Evolutionary conservation across 1,140 invertebrate species (phyloP), one percentile per base, ranked within the genome.

Genomic region (Cotesia vestalis): DNA sequence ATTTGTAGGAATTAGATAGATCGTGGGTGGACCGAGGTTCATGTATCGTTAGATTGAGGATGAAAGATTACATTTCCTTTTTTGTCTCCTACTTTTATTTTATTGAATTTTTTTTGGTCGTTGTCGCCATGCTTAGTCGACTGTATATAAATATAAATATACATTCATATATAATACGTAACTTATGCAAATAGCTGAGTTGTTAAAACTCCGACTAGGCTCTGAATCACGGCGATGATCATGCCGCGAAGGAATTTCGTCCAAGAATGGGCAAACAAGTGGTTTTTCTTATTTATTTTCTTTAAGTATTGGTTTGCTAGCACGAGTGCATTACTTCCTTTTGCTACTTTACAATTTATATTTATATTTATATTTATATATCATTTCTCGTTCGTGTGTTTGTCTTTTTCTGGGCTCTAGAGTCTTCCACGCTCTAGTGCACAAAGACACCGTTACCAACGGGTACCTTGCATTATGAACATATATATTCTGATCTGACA

Each of bases 391-490:
- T 46, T 46, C 40, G 5, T 46, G 11, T 46, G 40, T 46, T 46
- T 6, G 40, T 46, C 40, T 46, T 46, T 46, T 46, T 46, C 40
- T 17, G 20, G 20, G 20, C 62, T 73, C 64, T 74, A 72, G 71
- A 64, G 70, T 73, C 66, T 62, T 74, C 14, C 75, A 78, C 76
- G 77, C 76, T 79, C 77, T 76, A 76, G 51, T 78, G 78, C 77
- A 72, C 77, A 76, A 74, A 75, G 77, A 67, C 75, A 80, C 78
- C 77, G 78, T 80, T 80, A 80, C 69, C 60, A 75, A 73, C 76
- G 76, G 55, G 6, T 20, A 35, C 5, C 17, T 59, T 20, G 62
- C 11, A n/a, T 38, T 64, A 63, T 63, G 27, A 61, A 61, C 53
- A 63, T 40, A 38, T 63, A 38, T 78, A 75, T 75, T 71, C 75